These are phyloP conservation scores for Denticeps clupeoides DNA, from an alignment of 2,797 vertebrate genomes.

Conservation along the genomic window DNA sequence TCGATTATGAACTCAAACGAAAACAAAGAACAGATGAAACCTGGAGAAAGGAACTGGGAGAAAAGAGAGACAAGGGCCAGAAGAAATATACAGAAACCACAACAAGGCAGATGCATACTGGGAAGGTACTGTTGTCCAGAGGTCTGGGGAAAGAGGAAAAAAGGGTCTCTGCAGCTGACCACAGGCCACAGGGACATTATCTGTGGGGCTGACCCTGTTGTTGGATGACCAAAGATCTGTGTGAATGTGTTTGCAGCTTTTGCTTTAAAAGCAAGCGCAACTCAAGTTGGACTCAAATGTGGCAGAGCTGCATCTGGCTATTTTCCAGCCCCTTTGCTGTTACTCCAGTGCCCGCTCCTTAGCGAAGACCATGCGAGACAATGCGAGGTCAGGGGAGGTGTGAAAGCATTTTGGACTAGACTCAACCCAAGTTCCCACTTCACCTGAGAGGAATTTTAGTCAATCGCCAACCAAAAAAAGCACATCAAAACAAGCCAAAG, in stretches of 20 bases:
- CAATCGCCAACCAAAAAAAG: slow-evolving; percentile 18
- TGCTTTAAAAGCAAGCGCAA: too few relatives aligned
- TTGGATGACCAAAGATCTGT: too few relatives aligned
- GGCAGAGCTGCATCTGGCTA: slow-evolving; percentile 1
- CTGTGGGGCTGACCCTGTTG: too few relatives aligned
- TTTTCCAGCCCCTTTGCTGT: slow-evolving; percentile 2
- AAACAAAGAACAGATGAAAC: slow-evolving; percentile 21
- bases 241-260: too few relatives aligned
- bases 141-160: slow-evolving; percentile 9
- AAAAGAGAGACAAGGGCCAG: slow-evolving; percentile 5
- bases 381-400: slow-evolving; percentile 4
- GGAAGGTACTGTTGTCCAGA: slow-evolving; percentile 19
- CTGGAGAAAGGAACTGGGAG: slow-evolving; percentile 10
- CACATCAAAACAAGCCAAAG: slow-evolving; percentile 9
- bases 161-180: slow-evolving; percentile 20
- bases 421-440: slow-evolving; percentile 45
- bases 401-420: slow-evolving; percentile 15
- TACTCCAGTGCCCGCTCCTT: slow-evolving; percentile 13
- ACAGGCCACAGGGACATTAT: too few relatives aligned
- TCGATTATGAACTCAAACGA: slow-evolving; percentile 19
- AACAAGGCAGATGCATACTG: slow-evolving; percentile 7
- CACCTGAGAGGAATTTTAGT: slow-evolving; percentile 53
- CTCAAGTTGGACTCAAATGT: too few relatives aligned
- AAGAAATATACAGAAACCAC: slow-evolving; percentile 16
- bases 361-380: slow-evolving; percentile 6